These are phyloP conservation scores for Corythaeola cristata DNA, from an alignment of 2,113 vertebrate genomes.

Conservation along the genomic window DNA sequence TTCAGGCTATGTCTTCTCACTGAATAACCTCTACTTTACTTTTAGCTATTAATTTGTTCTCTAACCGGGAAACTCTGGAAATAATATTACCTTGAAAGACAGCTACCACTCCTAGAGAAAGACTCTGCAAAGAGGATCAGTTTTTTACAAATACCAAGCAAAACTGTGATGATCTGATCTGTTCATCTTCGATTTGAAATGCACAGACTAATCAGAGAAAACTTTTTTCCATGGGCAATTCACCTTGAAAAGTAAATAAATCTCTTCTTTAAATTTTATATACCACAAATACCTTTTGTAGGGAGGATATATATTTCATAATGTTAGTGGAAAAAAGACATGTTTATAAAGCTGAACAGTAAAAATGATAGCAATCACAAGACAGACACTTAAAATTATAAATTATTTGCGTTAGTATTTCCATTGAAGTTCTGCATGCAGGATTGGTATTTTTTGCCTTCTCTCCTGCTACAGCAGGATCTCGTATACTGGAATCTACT, in stretches of 20 bases:
- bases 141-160: not conserved
- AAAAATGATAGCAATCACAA: not conserved
- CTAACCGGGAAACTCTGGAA: not conserved
- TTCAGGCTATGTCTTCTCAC: not conserved
- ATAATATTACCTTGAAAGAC: not conserved
- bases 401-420: not conserved
- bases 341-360: not conserved
- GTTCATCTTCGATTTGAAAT: not conserved
- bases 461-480: not conserved
- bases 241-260: not conserved
- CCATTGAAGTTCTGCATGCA: not conserved
- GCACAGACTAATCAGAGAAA: not conserved
- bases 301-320: not conserved
- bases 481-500: not conserved
- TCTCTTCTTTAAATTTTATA: not conserved
- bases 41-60: not conserved
- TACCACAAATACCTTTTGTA: not conserved
- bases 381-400: not conserved
- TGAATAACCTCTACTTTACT: not conserved
- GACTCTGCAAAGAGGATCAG: not conserved
- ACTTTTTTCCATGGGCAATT: not conserved
- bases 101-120: not conserved
- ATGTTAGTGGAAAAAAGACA: not conserved
- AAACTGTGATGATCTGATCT: not conserved
- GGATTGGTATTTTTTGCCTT: not conserved